Conservation (phyloP, 2,888 invertebrate genomes). For the Andrena marginata region DNA sequence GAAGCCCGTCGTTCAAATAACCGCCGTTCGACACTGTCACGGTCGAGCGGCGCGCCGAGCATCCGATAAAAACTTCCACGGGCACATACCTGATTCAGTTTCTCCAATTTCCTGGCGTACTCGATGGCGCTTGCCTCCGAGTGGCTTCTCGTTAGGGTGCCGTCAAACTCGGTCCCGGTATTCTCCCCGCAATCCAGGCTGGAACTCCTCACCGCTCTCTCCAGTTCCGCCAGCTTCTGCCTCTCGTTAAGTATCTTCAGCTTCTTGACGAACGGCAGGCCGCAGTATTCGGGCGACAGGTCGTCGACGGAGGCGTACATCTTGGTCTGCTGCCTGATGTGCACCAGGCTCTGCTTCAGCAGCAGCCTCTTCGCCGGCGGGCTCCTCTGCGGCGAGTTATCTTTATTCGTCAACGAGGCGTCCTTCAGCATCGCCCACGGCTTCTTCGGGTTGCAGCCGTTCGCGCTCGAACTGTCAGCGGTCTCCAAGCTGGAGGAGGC, state of each 20-base stretch:
- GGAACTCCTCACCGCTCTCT: slow-evolving; percentile 92
- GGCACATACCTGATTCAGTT: slow-evolving; percentile 79
- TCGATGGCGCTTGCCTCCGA: slow-evolving; percentile 94
- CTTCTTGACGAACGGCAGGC: slow-evolving; percentile 94
- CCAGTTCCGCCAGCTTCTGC: slow-evolving; percentile 93
- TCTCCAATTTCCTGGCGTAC: slow-evolving; percentile 82
- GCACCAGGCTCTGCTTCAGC: slow-evolving; percentile 78
- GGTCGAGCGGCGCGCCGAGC: not conserved
- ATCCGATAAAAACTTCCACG: not conserved
- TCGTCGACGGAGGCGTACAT: slow-evolving; percentile 94
- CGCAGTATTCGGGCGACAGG: slow-evolving; percentile 94
- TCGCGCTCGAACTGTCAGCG: slow-evolving; percentile 75
- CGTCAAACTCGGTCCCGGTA: slow-evolving; percentile 87
- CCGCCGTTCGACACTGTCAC: not conserved
- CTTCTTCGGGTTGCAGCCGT: slow-evolving; percentile 86
- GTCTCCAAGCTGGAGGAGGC: slow-evolving; percentile 18
- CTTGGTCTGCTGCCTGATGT: slow-evolving; percentile 85
- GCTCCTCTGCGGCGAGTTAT: slow-evolving; percentile 73
- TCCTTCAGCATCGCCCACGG: slow-evolving; percentile 93
- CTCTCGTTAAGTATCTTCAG: slow-evolving; percentile 95
- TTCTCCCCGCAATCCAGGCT: slow-evolving; percentile 91
- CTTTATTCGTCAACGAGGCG: slow-evolving; percentile 85
- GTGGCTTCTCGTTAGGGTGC: slow-evolving; percentile 90
- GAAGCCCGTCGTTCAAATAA: not conserved
- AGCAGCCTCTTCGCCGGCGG: slow-evolving; percentile 73